Percentiles rank a stretch among this genome's conserved stretches.
Evolutionary conservation across 2,888 invertebrate genomes (phyloP).

Genomic region (Mechanitis messenoides): DNA sequence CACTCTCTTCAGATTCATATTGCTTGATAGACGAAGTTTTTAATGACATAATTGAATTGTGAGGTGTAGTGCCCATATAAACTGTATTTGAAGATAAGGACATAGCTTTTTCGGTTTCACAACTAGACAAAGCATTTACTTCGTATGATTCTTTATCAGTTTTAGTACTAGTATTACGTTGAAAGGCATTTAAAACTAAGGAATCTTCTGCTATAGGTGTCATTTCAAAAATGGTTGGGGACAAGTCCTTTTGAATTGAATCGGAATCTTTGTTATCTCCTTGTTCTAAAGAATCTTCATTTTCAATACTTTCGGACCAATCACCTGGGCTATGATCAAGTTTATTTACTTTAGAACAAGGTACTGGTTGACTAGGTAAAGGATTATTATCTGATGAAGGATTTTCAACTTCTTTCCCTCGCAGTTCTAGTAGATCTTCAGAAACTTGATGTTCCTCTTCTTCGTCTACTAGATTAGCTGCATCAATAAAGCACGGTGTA

Average conservation of each 20-base stretch:
- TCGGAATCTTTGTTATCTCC: conserved; percentile 50
- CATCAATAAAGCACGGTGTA: conserved; percentile 84
- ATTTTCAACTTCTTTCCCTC: conserved; percentile 7
- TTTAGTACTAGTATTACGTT: conserved; percentile 28
- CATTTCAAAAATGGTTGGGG: conserved; percentile 62
- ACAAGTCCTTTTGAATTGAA: conserved; percentile 54
- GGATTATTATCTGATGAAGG: conserved; percentile 35
- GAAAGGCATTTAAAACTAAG: conserved; percentile 43
- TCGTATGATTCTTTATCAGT: conserved; percentile 13
- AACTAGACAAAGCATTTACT: conserved; percentile 6
- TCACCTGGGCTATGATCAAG: conserved; percentile 52
- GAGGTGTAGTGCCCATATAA: conserved; percentile 75
- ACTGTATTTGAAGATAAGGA: conserved; percentile 29
- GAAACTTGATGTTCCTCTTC: conserved; percentile 55
- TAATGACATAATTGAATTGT: conserved; percentile 81
- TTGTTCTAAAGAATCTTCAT: conserved; percentile 65
- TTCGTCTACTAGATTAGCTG: conserved; percentile 84
- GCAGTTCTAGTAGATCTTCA: conserved; percentile 29
- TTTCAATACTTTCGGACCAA: conserved; percentile 59
- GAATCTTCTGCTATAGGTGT: conserved; percentile 56
- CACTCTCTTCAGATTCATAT: conserved; percentile 45
- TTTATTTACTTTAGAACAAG: conserved; percentile 47
- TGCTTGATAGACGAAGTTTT: conserved; percentile 41
- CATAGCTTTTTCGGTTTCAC: conserved; percentile 14
- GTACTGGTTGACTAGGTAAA: conserved; percentile 48